Evolutionary conservation across 2,888 invertebrate species (phyloP).

Genomic region (Tetranychus truncatus): DNA sequence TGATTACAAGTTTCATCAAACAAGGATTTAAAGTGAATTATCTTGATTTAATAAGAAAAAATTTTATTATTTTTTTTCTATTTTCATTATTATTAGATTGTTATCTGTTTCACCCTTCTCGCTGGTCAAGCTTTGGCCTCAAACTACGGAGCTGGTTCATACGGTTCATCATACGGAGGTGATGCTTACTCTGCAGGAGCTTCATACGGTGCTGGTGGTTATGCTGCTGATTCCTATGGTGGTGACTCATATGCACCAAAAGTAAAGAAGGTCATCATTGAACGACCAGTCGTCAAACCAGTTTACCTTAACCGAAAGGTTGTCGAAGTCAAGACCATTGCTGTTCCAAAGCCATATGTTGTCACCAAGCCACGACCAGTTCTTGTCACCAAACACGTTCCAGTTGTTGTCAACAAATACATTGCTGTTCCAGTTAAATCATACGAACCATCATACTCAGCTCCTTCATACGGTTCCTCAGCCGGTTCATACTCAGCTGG

Average conservation of each 20-base stretch:
- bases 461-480: neutral
- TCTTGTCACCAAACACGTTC: neutral
- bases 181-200: neutral
- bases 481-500: neutral
- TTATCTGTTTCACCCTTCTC: neutral
- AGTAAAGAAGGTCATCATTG: conserved; percentile 8
- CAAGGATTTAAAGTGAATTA: neutral
- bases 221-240: neutral
- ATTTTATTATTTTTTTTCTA: neutral
- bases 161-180: neutral
- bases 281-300: neutral
- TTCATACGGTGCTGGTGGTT: neutral
- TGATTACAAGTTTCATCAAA: neutral
- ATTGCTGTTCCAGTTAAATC: neutral
- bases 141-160: neutral
- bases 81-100: neutral
- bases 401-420: neutral
- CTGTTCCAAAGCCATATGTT: neutral
- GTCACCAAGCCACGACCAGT: neutral
- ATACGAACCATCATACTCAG: neutral
- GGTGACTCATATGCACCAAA: neutral
- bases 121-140: neutral
- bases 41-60: neutral
- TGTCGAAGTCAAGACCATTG: neutral
- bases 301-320: neutral